Base-by-base conservation (phyloP, 2,888 invertebrate genomes). In the Drosophila paracracens region DNA sequence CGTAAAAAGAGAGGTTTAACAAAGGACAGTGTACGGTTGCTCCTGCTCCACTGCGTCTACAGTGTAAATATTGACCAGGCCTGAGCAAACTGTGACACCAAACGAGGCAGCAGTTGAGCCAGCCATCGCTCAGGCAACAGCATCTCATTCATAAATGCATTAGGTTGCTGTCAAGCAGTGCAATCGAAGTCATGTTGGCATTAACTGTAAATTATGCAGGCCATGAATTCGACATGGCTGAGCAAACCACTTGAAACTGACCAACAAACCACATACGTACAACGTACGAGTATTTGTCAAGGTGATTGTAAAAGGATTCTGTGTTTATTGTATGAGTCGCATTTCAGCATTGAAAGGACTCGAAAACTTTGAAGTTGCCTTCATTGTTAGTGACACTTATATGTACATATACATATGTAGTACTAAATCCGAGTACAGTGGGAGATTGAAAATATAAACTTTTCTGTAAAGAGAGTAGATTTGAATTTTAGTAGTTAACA, bases 61-160 rank as follows among this genome's bases (percentile, higher is more conserved):
- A 63, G 77, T 69, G 81, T 74, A 74, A 79, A 79, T 80, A 79
- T 79, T 79, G 79, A 69, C 79, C 79, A 60, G 68, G 61, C 71
- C 64, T 51, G 72, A 53, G 50, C 73, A 73, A 73, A 73, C 72
- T 67, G 48, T 61, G 67, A 35, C 56, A 54, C n/a, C 43, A 56
- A 35, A 35, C 38, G 18, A 36, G 43, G 51, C 51, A 61, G 11
- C 16, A 36, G 43, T n/a, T 31, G 59, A 38, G 52, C 13, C 56
- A 62, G 70, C 33, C 27, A 38, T 16, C 18, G 33, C 27, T 40
- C 21, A 8, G 38, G 13, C 13, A 25, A 54, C 62, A 46, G 48
- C 67, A 79, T 63, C 85, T 83, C 88, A 88, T 85, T 85, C 87
- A 85, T 88, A 88, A 88, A 85, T 85, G 88, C 85, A 85, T 88